Conservation (phyloP, 2,797 vertebrate species). For the Bovichtus diacanthus region DNA sequence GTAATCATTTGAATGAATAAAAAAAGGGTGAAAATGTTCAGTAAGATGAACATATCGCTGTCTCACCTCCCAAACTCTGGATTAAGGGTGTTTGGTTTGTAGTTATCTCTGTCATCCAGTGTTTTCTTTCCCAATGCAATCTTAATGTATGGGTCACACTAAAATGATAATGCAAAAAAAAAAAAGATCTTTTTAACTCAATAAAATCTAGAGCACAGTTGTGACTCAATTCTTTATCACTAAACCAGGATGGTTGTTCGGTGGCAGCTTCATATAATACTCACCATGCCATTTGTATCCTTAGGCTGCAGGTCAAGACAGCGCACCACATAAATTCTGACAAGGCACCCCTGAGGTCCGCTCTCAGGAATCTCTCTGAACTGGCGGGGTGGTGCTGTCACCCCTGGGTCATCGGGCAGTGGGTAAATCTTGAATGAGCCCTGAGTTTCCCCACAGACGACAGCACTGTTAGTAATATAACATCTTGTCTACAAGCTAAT, state of each 20-base stretch:
- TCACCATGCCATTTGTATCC: conserved; percentile 95
- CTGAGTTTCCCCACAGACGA: conserved; percentile 71
- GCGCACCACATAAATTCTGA: conserved; percentile 93
- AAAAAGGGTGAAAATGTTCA: background rate
- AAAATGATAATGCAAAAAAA: conserved; percentile 42
- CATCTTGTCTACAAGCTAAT: background rate
- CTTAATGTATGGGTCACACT: conserved; percentile 99
- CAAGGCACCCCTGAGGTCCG: conserved; percentile 92
- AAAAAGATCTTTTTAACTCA: background rate
- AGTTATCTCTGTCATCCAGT: conserved; percentile 95
- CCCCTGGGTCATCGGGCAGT: conserved; percentile 89
- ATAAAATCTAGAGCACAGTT: background rate
- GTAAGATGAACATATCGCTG: conserved; percentile 1
- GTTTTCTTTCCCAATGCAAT: conserved; percentile 92
- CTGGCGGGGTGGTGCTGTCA: conserved; percentile 90
- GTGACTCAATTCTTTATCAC: background rate
- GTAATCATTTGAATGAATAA: background rate
- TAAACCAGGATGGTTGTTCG: background rate
- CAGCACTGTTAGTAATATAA: background rate
- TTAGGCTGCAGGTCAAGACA: conserved; percentile 94
- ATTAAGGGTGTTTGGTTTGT: conserved; percentile 93
- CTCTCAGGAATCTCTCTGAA: conserved; percentile 96
- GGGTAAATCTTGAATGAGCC: conserved; percentile 96
- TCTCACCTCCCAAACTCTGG: conserved; percentile 95
- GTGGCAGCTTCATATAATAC: conserved; percentile 22